phyloP scores from a whole-genome alignment of 2,888 invertebrate genomes.

The Tromatobia lineatoria region DNA sequence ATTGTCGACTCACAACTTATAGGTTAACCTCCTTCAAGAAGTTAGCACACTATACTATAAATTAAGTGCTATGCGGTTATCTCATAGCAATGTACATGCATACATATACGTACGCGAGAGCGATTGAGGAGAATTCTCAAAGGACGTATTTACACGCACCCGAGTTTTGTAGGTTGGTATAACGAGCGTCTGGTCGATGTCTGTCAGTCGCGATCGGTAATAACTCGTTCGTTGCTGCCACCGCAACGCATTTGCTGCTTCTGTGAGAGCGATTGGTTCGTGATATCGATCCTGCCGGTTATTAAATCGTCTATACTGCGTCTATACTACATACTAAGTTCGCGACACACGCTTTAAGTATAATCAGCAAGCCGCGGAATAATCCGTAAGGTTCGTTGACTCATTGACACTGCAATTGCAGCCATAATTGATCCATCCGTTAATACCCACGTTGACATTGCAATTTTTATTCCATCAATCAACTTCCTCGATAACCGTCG shows the following conservation, averaged over 20 bases:
- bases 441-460: constrained; percentile 47
- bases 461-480: constrained; percentile 48
- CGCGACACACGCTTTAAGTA: constrained; percentile 53
- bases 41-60: not conserved
- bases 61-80: constrained; percentile 9
- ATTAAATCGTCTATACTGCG: constrained; percentile 75
- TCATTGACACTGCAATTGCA: constrained; percentile 63
- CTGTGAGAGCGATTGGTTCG: constrained; percentile 65
- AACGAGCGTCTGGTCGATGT: constrained; percentile 63
- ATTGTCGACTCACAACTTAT: no score
- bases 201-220: constrained; percentile 67
- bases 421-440: constrained; percentile 74
- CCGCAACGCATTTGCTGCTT: not conserved
- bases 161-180: constrained; percentile 11
- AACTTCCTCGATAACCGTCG: not conserved
- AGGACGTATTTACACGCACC: constrained; percentile 22
- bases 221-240: constrained; percentile 54
- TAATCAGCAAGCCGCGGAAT: constrained; percentile 35
- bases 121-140: constrained; percentile 57
- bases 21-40: not conserved
- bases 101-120: constrained; percentile 33
- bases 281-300: constrained; percentile 77
- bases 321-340: constrained; percentile 56
- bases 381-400: constrained; percentile 50
- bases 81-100: not conserved